phyloP scores from a whole-genome alignment of 1,140 invertebrate species.

The Lordiphosa mommai region DNA sequence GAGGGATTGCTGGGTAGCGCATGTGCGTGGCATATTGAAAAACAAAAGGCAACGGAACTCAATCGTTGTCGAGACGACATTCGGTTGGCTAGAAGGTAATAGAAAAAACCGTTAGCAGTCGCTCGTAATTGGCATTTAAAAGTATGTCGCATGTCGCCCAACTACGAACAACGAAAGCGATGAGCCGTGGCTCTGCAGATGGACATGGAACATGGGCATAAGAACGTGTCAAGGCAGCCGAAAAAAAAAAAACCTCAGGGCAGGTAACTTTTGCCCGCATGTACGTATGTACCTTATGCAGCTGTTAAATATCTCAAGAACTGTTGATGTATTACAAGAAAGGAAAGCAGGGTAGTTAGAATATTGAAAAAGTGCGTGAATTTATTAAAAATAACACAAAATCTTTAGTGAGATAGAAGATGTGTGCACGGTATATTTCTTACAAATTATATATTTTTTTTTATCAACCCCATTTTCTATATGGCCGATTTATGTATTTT shows the following conservation, averaged over 20 bases:
- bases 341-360: too few relatives aligned
- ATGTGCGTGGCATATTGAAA: constrained; percentile 69
- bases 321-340: too few relatives aligned
- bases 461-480: too few relatives aligned
- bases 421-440: too few relatives aligned
- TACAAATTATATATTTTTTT: too few relatives aligned
- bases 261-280: too few relatives aligned
- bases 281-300: neutral
- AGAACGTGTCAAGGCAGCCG: constrained; percentile 3
- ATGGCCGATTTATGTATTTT: too few relatives aligned
- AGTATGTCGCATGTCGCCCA: constrained; percentile 63
- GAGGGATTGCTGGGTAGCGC: constrained; percentile 3
- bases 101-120: constrained; percentile 57
- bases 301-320: too few relatives aligned
- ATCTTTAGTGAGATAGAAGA: too few relatives aligned
- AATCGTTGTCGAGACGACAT: constrained; percentile 10
- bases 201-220: constrained; percentile 21
- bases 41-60: constrained; percentile 34
- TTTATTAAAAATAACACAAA: too few relatives aligned
- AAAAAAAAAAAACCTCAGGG: too few relatives aligned
- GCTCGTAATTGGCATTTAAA: constrained; percentile 73
- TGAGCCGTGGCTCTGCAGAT: constrained; percentile 16
- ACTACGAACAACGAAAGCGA: neutral
- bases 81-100: constrained; percentile 32
- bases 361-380: too few relatives aligned